Base-by-base conservation (phyloP, 2,113 vertebrate genomes). In the Hucho hucho region DNA sequence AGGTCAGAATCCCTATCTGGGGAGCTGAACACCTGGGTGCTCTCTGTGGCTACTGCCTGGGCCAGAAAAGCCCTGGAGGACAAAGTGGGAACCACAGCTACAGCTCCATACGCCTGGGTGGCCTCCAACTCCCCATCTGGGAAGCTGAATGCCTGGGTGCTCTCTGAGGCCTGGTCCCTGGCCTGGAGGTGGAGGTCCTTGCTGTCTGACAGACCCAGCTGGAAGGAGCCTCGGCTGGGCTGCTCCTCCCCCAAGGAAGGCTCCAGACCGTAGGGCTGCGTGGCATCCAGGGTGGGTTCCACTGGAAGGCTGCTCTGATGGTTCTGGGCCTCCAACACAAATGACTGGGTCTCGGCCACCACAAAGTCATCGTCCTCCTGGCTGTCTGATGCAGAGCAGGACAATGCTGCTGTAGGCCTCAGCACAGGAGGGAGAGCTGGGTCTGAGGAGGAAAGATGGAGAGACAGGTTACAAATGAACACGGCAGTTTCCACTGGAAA, bases 321-420 rank as follows among this genome's bases (percentile, higher is more conserved):
- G 47, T 72, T 47, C 64, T 12, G 59, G n/a, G 37, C 64, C 37
- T 86, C 83, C 37, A 84, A 26, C 46, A 86, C 53, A 7, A 93
- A 94, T 53, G 87, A 84, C 74, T 92, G 93, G 0, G 93, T 94
- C 79, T 93, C 90, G 0, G 89, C 89, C 24, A 90, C 84, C 3
- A 76, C 64, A 68, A 87, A 83, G 67, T 93, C 86, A 1, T 88
- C 86, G 1, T 90, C 88, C 32, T 86, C 90, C 77, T 73, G 82
- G 53, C 74, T 77, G 72, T 80, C 88, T 70, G 82, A 88, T 18
- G 49, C 49, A 53, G 49, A 53, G 68, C 67, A 66, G 47, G 80
- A 78, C 14, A 53, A 53, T 13, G 14, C 49, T 53, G 68, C 43
- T 1, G 14, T 32, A 63, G 73, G 46, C 65, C 72, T 75, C 9